Evolutionary conservation across 1,140 invertebrate genomes (phyloP).

Genomic region (Oryctes rhinoceros): DNA sequence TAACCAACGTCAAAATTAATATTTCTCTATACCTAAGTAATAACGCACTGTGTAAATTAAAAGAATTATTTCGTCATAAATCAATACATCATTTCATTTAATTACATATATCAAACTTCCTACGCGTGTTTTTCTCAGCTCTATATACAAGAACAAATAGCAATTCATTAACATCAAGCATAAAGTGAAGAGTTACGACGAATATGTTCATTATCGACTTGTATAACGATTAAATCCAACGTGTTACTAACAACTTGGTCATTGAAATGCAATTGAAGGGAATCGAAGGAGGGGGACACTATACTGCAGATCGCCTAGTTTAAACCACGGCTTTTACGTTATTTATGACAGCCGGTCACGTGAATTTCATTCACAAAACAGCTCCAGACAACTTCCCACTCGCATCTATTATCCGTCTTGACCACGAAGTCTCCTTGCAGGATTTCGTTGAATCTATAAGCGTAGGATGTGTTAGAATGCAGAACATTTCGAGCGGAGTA

Average conservation of each 20-base stretch:
- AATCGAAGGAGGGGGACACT: background rate
- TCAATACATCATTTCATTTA: too few relatives aligned
- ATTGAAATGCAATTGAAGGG: slow-evolving; percentile 25
- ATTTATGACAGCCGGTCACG: slow-evolving; percentile 22
- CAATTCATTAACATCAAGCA: background rate
- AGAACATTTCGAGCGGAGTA: slow-evolving; percentile 16
- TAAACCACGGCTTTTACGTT: slow-evolving; percentile 19
- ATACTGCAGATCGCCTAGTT: background rate
- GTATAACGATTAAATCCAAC: background rate
- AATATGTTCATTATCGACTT: background rate
- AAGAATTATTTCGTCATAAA: too few relatives aligned
- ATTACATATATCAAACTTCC: too few relatives aligned
- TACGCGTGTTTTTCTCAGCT: too few relatives aligned
- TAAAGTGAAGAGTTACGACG: background rate
- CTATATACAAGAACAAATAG: background rate
- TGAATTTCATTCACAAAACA: slow-evolving; percentile 32
- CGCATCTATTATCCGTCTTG: background rate
- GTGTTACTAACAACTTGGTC: background rate
- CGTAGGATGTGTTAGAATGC: slow-evolving; percentile 26
- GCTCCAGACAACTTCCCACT: slow-evolving; percentile 10
- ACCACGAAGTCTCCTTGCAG: slow-evolving; percentile 8
- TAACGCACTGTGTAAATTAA: too few relatives aligned
- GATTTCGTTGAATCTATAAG: slow-evolving; percentile 21
- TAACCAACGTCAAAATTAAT: too few relatives aligned
- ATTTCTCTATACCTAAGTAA: too few relatives aligned